phyloP scores from a whole-genome alignment of 2,113 vertebrate species.

The Oryzias javanicus region DNA sequence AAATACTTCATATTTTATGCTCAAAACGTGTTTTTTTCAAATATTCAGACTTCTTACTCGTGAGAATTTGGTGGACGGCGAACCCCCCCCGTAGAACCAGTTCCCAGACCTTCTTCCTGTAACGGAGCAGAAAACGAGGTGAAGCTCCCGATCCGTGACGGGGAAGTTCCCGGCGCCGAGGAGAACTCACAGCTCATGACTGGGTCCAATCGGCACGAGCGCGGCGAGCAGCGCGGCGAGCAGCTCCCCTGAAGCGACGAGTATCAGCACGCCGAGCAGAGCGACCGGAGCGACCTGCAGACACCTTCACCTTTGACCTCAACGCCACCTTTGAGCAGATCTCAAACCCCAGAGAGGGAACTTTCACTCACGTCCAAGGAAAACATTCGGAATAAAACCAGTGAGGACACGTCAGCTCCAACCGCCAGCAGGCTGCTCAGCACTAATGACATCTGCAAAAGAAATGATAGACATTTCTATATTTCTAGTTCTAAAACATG shows the following conservation, averaged over 20 bases:
- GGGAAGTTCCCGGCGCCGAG: not conserved
- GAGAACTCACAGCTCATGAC: conserved; percentile 40
- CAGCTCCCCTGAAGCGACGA: not conserved
- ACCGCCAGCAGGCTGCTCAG: not conserved
- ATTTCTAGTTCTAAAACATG: too few species aligned
- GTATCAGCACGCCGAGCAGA: conserved; percentile 5
- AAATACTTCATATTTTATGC: too few species aligned
- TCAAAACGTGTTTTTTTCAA: too few species aligned
- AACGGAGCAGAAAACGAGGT: not conserved
- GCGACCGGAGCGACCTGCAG: conserved; percentile 9
- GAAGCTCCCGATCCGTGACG: not conserved
- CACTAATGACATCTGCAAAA: conserved; percentile 2
- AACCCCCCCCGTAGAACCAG: not conserved
- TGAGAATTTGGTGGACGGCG: not conserved
- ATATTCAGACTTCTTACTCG: conserved; percentile 29
- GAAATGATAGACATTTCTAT: not conserved
- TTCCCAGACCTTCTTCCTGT: conserved; percentile 18
- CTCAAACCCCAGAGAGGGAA: not conserved
- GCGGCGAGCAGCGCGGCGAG: not conserved
- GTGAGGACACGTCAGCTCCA: fast-evolving
- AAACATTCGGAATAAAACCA: not conserved
- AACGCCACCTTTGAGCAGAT: not conserved
- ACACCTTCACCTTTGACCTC: not conserved
- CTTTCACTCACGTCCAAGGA: conserved; percentile 9
- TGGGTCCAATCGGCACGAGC: conserved; percentile 12